phyloP scores from a whole-genome alignment of 2,888 invertebrate genomes.

The Campoplex capitator region DNA sequence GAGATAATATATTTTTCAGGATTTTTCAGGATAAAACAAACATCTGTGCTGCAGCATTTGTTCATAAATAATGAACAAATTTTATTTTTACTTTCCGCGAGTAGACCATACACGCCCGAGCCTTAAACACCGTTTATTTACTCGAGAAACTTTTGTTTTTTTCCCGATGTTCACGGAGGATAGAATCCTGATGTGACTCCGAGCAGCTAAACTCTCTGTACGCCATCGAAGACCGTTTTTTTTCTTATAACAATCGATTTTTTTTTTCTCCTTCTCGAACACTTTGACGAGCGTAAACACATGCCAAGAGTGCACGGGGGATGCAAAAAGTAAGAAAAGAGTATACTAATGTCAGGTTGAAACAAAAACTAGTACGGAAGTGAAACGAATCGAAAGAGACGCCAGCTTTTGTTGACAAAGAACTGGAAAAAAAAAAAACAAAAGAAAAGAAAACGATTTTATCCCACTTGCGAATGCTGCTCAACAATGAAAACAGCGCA shows the following conservation, averaged over 20 bases:
- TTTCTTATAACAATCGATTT: conserved; percentile 10
- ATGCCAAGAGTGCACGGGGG: not conserved
- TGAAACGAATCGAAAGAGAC: not conserved
- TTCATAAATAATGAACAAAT: conserved; percentile 6
- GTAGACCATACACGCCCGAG: conserved; percentile 16
- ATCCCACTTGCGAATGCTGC: not conserved
- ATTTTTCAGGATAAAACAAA: not conserved
- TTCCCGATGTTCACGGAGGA: conserved; percentile 9
- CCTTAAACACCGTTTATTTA: conserved; percentile 58
- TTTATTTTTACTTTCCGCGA: not conserved
- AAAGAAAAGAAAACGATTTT: not conserved
- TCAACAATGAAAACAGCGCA: not conserved
- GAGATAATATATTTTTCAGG: conserved; percentile 2
- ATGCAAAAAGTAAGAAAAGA: not conserved
- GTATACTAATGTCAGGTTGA: not conserved
- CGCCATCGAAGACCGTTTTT: conserved; percentile 13
- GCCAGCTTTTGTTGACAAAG: not conserved
- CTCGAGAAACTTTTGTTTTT: conserved; percentile 37
- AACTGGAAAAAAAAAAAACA: not conserved
- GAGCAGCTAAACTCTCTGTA: not conserved
- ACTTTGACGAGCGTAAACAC: conserved; percentile 10
- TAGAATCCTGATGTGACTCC: conserved; percentile 9
- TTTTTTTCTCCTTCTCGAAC: not conserved
- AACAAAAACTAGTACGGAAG: not conserved
- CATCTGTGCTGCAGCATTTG: not conserved